phyloP scores from a whole-genome alignment of 2,113 vertebrate species.

The Gymnarchus niloticus region DNA sequence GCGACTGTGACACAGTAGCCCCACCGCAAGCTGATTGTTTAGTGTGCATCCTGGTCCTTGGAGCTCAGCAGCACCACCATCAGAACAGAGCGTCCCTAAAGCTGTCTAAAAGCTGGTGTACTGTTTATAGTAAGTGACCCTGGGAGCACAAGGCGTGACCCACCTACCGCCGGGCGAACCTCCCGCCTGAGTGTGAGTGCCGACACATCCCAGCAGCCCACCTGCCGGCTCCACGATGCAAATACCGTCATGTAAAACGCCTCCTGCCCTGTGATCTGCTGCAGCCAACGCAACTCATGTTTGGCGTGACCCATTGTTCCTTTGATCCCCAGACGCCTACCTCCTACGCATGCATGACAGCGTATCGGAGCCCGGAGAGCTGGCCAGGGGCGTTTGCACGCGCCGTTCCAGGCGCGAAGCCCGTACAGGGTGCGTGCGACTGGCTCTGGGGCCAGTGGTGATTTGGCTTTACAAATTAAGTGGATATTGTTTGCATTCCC shows the following conservation, averaged over 20 bases:
- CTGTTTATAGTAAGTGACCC: not conserved
- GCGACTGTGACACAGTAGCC: not conserved
- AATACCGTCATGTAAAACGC: constrained; percentile 20
- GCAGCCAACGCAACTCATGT: not conserved
- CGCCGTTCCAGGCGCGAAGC: not conserved
- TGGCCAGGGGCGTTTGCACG: not conserved
- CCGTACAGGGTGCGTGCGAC: not conserved
- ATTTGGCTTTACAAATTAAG: constrained; percentile 43
- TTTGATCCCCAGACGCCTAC: not conserved
- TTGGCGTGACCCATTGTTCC: not conserved
- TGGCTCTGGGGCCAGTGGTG: constrained; percentile 9
- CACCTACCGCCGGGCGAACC: not conserved
- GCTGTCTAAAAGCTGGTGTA: not conserved
- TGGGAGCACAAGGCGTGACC: not conserved
- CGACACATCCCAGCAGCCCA: not conserved
- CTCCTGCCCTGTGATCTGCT: not conserved
- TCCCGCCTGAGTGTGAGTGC: not conserved
- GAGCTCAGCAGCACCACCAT: not conserved
- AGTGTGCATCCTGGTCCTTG: not conserved
- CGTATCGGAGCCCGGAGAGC: not conserved
- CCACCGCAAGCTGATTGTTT: not conserved
- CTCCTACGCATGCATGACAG: not conserved
- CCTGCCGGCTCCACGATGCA: constrained; percentile 8
- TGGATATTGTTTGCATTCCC: constrained; percentile 42
- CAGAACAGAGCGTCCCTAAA: not conserved